Evolutionary conservation across 2,797 vertebrate species (phyloP), one percentile per base, ranked within the genome.

Genomic region (Poeciliopsis paucimaculata): DNA sequence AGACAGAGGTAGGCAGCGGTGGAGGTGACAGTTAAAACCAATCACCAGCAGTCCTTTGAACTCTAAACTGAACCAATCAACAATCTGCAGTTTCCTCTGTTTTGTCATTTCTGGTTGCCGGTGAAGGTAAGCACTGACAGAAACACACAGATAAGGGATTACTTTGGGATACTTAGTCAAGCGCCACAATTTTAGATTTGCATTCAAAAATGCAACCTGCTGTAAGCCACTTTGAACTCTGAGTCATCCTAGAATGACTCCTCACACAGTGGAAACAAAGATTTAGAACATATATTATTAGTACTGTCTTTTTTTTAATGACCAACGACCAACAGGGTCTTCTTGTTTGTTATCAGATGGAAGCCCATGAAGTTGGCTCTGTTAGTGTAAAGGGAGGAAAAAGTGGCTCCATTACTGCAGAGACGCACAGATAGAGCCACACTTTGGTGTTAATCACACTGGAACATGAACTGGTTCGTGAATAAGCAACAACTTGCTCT

Each of bases 41-140:
- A 82, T 73, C 76, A 89, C 82, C 82, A 81, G 74, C 18, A 60
- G 26, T 64, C 39, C 84, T 92, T 90, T 91, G 84, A 91, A 85
- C 82, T 78, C 60, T 64, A 34, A 70, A 86, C 82, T 81, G 71
- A 6, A 60, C 72, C 81, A 76, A 53, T 87, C 84, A 78, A 6
- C 72, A 46, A 55, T 60, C 53, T 45, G 28, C 18, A 20, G 49
- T 9, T 68, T 78, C 66, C 74, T 70, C 10, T 34, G 6, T 71
- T 60, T 77, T 16, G 31, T 74, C 23, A 72, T 60, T 60, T 46
- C 11, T 66, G 31, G 62, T 73, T 53, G 41, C 43, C 0, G 10
- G 43, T 55, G 49, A 34, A 16, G 70, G n/a, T 72, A 72, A 72
- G 41, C 2, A 7, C 60, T 68, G 12, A 70, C 11, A 70, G 39